Evolutionary conservation across 1,140 invertebrate species (phyloP).

Genomic region (Lepidurus packardi): DNA sequence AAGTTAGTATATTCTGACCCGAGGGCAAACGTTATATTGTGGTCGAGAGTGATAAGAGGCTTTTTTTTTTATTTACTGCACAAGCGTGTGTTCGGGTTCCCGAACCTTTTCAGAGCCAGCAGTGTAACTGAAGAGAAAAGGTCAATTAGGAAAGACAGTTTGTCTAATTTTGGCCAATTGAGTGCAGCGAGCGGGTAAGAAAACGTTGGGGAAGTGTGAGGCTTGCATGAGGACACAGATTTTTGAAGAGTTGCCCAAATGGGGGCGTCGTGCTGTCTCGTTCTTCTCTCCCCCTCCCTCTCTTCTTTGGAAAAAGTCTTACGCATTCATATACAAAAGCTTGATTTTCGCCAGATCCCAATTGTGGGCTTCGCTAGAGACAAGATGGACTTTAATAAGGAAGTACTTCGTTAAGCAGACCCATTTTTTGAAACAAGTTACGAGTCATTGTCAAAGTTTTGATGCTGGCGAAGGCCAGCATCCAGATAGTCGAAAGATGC

Average conservation of each 20-base stretch:
- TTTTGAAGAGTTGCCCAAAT: slow-evolving; percentile 15
- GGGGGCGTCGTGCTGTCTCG: slow-evolving; percentile 16
- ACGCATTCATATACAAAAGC: background rate
- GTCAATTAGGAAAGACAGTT: slow-evolving; percentile 5
- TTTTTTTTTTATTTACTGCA: too few species aligned
- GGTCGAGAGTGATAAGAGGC: too few species aligned
- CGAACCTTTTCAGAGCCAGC: background rate
- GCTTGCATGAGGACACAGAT: background rate
- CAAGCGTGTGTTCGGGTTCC: too few species aligned
- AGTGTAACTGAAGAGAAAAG: background rate
- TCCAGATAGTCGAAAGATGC: background rate
- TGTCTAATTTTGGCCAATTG: background rate
- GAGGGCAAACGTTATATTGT: too few species aligned
- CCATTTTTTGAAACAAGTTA: background rate
- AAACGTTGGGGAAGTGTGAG: background rate
- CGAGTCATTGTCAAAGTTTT: background rate
- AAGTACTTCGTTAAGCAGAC: background rate
- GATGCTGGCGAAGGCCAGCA: background rate
- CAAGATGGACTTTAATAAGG: background rate
- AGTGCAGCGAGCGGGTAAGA: slow-evolving; percentile 8
- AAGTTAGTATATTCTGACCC: too few species aligned
- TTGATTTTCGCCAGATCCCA: slow-evolving; percentile 9
- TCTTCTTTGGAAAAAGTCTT: background rate
- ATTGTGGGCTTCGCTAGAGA: background rate
- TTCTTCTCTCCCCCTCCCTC: background rate